A percentile compares a stretch with the other conserved stretches of the same genome.
Conservation (phyloP, 2,113 vertebrate species). For the Axis porcinus region DNA sequence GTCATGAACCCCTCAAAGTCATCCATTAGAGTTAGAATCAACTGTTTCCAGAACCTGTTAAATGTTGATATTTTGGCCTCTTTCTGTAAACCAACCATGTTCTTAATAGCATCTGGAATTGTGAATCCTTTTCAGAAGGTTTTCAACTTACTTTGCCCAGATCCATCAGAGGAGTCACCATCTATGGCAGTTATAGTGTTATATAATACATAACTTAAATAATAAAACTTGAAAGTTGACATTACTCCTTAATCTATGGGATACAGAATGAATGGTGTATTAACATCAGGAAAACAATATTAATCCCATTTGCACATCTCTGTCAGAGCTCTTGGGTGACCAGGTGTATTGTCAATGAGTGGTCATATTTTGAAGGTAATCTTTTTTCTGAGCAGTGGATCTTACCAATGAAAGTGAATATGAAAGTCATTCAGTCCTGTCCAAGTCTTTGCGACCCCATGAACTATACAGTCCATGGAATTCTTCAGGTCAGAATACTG, state of each 20-base stretch:
- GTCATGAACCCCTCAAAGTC: neutral
- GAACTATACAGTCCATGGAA: neutral
- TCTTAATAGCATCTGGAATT: neutral
- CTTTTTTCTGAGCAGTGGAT: neutral
- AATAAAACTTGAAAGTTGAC: neutral
- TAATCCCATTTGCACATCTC: neutral
- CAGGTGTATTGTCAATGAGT: neutral
- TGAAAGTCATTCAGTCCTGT: neutral
- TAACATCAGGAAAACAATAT: neutral
- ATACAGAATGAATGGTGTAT: neutral
- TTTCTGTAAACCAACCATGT: neutral
- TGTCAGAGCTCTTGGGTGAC: neutral
- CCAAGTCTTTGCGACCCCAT: accelerated
- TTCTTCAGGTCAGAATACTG: neutral
- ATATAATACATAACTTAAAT: neutral
- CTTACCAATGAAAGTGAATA: neutral
- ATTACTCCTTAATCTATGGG: neutral
- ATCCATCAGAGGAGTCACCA: neutral
- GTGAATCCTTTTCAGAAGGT: neutral
- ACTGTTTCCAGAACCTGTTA: too few species aligned
- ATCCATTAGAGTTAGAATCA: neutral
- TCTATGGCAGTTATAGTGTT: neutral
- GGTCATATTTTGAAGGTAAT: neutral
- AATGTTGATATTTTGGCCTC: neutral
- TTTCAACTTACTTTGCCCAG: neutral